Evolutionary conservation across 2,113 vertebrate genomes (phyloP).

Genomic region (Pelvicachromis taeniatus): DNA sequence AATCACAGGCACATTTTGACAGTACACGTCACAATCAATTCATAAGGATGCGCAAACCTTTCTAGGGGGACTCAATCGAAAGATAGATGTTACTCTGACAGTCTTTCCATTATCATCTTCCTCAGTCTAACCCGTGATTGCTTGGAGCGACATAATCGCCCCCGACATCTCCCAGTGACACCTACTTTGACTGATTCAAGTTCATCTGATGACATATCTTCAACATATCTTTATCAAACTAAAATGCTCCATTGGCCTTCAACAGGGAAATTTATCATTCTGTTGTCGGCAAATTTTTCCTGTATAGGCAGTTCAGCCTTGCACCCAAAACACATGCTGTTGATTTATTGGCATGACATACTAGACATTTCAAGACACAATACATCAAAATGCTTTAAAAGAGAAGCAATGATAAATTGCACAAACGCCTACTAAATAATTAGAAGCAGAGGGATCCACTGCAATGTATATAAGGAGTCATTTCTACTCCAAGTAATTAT

Average conservation of each 20-base stretch:
- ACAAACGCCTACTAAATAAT: neutral
- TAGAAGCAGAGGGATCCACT: neutral
- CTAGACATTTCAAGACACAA: slow-evolving; percentile 20
- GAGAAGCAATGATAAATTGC: neutral
- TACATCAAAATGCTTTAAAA: slow-evolving; percentile 1
- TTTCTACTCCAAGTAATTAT: neutral
- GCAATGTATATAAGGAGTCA: neutral
- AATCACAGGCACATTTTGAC: neutral
- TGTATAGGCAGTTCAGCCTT: neutral
- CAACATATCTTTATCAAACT: slow-evolving; percentile 6
- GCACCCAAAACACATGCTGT: neutral
- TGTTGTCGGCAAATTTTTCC: neutral
- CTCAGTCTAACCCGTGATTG: neutral
- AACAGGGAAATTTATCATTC: slow-evolving; percentile 26
- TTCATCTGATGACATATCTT: neutral
- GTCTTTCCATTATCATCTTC: neutral
- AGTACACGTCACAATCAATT: neutral
- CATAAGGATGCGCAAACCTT: neutral
- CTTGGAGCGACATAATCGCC: neutral
- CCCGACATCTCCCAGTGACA: slow-evolving; percentile 14
- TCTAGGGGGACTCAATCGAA: neutral
- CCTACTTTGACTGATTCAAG: neutral
- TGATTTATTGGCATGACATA: slow-evolving; percentile 44
- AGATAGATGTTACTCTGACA: neutral
- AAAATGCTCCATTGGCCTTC: slow-evolving; percentile 18